phyloP scores from a whole-genome alignment of 1,140 invertebrate species.

The Myzus persicae region DNA sequence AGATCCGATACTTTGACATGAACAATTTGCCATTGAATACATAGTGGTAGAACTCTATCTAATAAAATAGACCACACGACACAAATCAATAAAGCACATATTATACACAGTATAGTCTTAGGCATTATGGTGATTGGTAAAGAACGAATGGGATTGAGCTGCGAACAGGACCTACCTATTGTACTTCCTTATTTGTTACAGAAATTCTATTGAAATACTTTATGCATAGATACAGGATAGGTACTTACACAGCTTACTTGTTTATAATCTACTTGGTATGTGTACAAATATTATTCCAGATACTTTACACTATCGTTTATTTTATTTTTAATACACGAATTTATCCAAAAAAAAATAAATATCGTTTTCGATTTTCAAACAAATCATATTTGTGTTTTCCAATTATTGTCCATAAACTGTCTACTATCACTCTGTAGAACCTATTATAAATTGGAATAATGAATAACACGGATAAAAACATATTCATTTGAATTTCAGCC shows the following conservation, averaged over 20 bases:
- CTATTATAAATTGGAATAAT: neutral
- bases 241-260: too few species aligned
- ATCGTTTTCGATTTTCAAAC: neutral
- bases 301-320: neutral
- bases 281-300: neutral
- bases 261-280: neutral
- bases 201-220: neutral
- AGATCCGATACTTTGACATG: neutral
- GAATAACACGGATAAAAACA: neutral
- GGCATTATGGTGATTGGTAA: neutral
- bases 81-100: neutral
- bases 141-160: neutral
- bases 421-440: neutral
- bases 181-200: neutral
- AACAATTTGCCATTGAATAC: neutral
- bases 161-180: neutral
- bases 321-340: neutral
- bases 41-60: neutral
- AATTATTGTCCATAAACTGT: neutral
- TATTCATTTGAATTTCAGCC: constrained; percentile 23
- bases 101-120: neutral
- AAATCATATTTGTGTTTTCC: neutral
- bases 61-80: neutral
- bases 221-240: neutral
- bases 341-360: too few species aligned